Conservation (phyloP, 2,113 vertebrate genomes). For the Scopus umbretta region DNA sequence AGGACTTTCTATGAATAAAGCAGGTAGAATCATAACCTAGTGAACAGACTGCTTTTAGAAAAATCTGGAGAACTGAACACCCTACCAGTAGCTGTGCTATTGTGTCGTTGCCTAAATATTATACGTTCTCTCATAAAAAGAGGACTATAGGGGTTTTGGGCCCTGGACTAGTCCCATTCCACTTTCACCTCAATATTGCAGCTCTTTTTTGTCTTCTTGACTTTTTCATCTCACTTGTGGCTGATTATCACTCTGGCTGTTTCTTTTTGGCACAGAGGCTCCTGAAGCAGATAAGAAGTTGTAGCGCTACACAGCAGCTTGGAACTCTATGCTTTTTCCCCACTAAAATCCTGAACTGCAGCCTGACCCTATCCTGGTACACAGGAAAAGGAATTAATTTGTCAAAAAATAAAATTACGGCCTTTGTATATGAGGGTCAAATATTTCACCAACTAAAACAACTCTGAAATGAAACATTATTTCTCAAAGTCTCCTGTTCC, state of each 20-base stretch:
- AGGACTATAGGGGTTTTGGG: neutral
- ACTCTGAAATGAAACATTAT: neutral
- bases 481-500: neutral
- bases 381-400: neutral
- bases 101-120: neutral
- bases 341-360: neutral
- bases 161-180: neutral
- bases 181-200: neutral
- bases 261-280: neutral
- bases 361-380: neutral
- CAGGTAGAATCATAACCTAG: neutral
- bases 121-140: neutral
- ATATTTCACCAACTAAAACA: neutral
- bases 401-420: neutral
- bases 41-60: neutral
- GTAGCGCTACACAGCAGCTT: accelerated
- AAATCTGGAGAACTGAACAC: neutral
- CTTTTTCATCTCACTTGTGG: neutral
- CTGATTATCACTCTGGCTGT: neutral
- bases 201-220: neutral
- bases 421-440: neutral
- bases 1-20: neutral
- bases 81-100: neutral
- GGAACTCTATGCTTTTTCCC: neutral
- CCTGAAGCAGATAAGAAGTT: neutral